Evolutionary conservation across 2,113 vertebrate genomes (phyloP).

Genomic region (mouse (Mus musculus)): GRCm39 chr2:115392501-115393000

Average conservation of each 20-base stretch:
- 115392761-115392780: slow-evolving; percentile 79
- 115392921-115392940: slow-evolving; percentile 82
- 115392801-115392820: slow-evolving; percentile 66
- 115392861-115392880: slow-evolving; percentile 75
- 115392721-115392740: slow-evolving; percentile 65
- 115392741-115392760: slow-evolving; percentile 78
- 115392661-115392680: slow-evolving; percentile 65
- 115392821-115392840: slow-evolving; percentile 57
- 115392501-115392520: background rate
- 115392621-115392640: slow-evolving; percentile 41
- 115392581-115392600: background rate
- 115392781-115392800: slow-evolving; percentile 60
- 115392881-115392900: slow-evolving; percentile 81
- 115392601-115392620: background rate
- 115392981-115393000: slow-evolving; percentile 81
- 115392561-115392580: background rate
- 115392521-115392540: background rate
- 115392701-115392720: slow-evolving; percentile 70
- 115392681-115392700: slow-evolving; percentile 71
- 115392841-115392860: slow-evolving; percentile 63
- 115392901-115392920: slow-evolving; percentile 76
- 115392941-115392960: slow-evolving; percentile 82
- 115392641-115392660: slow-evolving; percentile 68
- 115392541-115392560: background rate
- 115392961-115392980: slow-evolving; percentile 74